Base-by-base conservation (phyloP, 1,140 invertebrate genomes). In the Danaus melanippus region DNA sequence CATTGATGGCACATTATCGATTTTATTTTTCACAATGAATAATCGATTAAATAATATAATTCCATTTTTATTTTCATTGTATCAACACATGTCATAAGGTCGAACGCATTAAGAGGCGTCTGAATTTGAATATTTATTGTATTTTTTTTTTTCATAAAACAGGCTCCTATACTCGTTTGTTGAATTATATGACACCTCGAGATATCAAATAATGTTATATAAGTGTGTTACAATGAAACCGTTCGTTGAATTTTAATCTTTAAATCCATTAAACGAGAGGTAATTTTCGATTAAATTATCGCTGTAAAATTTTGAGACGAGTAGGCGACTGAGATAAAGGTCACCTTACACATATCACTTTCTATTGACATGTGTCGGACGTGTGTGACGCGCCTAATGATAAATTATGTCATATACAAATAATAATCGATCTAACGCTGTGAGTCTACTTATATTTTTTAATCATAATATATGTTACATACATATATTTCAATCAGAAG, bases 281-380 rank as follows among this genome's bases (percentile, higher is more conserved):
- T 54, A 42, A 59, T 46, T 48, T 61, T 69, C 21, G 39, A 32
- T 6, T 8, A 12, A n/a, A 54, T 56, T 56, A 56, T 48, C 58
- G 53, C 39, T 57, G 53, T 60, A 45, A 48, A 48, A 61, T 61
- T 60, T 66, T 44, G 47, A 60, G 57, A 67, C 50, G 58, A 66
- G 72, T 75, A 67, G 74, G 74, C 67, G 74, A 71, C 55, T 64
- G 51, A 63, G 49, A 65, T 56, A 75, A 77, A 77, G 75, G 69
- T 75, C 76, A 69, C 60, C 61, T 60, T 56, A 66, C 64, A 74
- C 60, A 66, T 70, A 74, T 71, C 66, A 67, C 74, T 74, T 76
- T 74, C 71, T 63, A 62, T 47, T 52, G 21, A 56, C 43, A 21
- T 57, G 47, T 62, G 51, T 52, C 46, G 44, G 15, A 44, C 51